Percentiles rank a stretch among this genome's conserved stretches.
Conservation (phyloP, 1,140 invertebrate species). For the Ceratosolen solmsi region DNA sequence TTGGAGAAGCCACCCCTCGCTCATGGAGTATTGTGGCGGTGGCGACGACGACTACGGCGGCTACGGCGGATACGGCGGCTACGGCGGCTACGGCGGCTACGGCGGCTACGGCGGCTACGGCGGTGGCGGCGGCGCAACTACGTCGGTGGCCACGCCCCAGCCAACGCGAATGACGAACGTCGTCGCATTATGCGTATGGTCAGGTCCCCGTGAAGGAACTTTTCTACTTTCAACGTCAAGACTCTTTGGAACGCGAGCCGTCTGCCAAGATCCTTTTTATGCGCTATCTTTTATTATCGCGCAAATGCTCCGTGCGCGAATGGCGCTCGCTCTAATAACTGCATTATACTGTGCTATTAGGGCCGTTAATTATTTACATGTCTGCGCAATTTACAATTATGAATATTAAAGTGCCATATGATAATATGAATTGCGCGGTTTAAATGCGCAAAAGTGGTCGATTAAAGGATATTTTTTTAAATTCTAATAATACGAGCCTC, state of each 20-base stretch:
- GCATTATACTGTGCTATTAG: too few species aligned
- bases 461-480: background rate
- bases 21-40: background rate
- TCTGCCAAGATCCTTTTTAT: background rate
- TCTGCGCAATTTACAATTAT: too few species aligned
- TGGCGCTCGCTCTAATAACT: too few species aligned
- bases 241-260: too few species aligned
- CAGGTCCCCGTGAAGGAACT: background rate
- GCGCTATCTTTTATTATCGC: too few species aligned
- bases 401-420: too few species aligned
- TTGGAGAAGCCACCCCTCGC: constrained; percentile 36
- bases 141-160: background rate
- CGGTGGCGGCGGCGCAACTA: background rate
- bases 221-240: background rate
- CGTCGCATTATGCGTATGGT: background rate
- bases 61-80: background rate
- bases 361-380: too few species aligned
- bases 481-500: background rate
- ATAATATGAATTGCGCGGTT: too few species aligned
- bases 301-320: too few species aligned
- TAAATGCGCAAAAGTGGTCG: background rate
- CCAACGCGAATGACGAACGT: background rate
- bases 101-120: background rate
- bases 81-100: background rate
- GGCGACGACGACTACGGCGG: background rate